Conservation (phyloP, 2,797 vertebrate genomes). For the Lepilemur ruficaudatus region DNA sequence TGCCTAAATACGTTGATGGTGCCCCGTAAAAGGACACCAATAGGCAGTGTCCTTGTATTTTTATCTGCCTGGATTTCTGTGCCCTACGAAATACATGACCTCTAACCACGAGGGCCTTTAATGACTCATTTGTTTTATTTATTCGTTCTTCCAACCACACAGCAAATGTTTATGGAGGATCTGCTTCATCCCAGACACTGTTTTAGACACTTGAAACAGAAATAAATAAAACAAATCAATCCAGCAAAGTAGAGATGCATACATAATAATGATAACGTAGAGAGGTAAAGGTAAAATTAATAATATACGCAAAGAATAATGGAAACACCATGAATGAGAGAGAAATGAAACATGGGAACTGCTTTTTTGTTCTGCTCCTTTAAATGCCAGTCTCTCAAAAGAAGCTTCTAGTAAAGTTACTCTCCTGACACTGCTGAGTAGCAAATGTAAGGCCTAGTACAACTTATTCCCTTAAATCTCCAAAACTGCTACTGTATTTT, state of each 20-base stretch:
- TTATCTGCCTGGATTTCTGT: not conserved
- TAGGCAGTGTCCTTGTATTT: not conserved
- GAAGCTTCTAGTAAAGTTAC: not conserved
- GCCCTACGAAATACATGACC: not conserved
- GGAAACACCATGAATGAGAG: not conserved
- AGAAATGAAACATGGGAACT: not conserved
- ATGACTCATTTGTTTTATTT: not conserved
- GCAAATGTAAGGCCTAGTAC: not conserved
- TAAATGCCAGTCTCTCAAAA: not conserved
- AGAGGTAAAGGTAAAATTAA: not conserved
- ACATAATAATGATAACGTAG: not conserved
- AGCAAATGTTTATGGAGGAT: not conserved
- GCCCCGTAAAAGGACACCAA: not conserved
- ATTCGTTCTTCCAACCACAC: not conserved
- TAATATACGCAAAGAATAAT: not conserved
- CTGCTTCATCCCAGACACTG: not conserved
- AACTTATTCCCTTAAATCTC: not conserved
- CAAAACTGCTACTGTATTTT: not conserved
- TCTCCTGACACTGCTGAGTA: not conserved
- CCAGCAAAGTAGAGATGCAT: not conserved
- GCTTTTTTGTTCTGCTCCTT: not conserved
- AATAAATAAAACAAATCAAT: not conserved
- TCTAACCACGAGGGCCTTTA: not conserved
- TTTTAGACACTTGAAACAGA: not conserved
- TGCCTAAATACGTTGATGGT: not conserved